Percentiles rank a stretch among this genome's conserved stretches.
These are phyloP conservation scores for Leucozona laternaria DNA, from an alignment of 2,888 invertebrate genomes.

Conservation along the genomic window DNA sequence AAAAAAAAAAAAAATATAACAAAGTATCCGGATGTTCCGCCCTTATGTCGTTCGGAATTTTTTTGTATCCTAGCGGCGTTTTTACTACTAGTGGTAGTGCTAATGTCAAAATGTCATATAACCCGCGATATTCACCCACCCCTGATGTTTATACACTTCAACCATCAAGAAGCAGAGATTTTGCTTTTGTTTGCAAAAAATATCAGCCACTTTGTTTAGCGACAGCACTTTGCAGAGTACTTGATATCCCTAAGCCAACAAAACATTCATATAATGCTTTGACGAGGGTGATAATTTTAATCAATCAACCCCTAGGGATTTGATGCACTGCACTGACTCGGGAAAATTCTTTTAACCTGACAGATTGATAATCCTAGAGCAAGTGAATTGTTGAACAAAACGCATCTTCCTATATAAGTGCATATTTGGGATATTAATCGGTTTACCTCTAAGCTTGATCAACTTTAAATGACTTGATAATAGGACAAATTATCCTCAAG, in stretches of 20 bases:
- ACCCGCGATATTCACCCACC: slow-evolving; percentile 67
- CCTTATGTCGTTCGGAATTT: slow-evolving; percentile 63
- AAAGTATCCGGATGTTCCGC: slow-evolving; percentile 70
- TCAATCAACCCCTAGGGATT: slow-evolving; percentile 59
- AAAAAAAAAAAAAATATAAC: slow-evolving; percentile 36
- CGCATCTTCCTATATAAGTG: slow-evolving; percentile 34
- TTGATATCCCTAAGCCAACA: slow-evolving; percentile 49
- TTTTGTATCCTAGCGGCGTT: slow-evolving; percentile 42
- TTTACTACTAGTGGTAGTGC: slow-evolving; percentile 65
- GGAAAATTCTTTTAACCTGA: not conserved
- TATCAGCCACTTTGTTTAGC: slow-evolving; percentile 71
- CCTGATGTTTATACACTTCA: slow-evolving; percentile 49
- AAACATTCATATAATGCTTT: slow-evolving; percentile 40
- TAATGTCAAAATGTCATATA: slow-evolving; percentile 75
- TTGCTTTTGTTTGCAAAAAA: slow-evolving; percentile 70
- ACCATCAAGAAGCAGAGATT: slow-evolving; percentile 53
- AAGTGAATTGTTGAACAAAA: slow-evolving; percentile 51
- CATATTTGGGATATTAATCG: slow-evolving; percentile 58
- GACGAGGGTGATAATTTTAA: slow-evolving; percentile 44
- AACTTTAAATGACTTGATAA: slow-evolving; percentile 63
- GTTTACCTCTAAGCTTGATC: slow-evolving; percentile 67
- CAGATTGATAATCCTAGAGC: slow-evolving; percentile 9
- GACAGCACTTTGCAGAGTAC: slow-evolving; percentile 58
- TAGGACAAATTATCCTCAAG: slow-evolving; percentile 63
- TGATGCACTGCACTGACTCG: not conserved